Evolutionary conservation across 30 jellyfish, hydroid and myxozoan species (phyloP).

Genomic region (Phacellophora camtschatica): DNA sequence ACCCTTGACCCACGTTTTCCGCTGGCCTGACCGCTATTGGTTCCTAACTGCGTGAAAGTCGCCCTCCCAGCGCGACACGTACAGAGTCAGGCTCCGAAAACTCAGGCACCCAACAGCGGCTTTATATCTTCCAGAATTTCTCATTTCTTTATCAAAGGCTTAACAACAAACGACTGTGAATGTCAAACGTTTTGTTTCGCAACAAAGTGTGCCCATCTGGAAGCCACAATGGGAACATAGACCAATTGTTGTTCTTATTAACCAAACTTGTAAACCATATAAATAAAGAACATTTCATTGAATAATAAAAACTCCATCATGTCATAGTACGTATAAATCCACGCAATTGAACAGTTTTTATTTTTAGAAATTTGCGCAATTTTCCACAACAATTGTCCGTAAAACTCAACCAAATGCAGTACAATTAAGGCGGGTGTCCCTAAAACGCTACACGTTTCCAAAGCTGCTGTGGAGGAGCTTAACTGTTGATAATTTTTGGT

Average conservation of each 20-base stretch:
- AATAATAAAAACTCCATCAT: too few species aligned
- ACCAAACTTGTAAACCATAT: too few species aligned
- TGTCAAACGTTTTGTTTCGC: conserved; percentile 1
- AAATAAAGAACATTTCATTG: too few species aligned
- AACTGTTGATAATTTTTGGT: too few species aligned
- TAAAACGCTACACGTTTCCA: too few species aligned
- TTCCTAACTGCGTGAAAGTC: conserved; percentile 48
- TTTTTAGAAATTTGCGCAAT: too few species aligned
- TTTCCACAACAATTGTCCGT: too few species aligned
- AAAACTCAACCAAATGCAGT: too few species aligned
- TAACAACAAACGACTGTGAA: conserved; percentile 10
- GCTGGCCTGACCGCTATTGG: conserved; percentile 57
- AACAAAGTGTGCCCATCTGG: not conserved
- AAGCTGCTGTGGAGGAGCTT: too few species aligned
- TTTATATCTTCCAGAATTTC: conserved; percentile 20
- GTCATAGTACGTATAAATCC: too few species aligned
- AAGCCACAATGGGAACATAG: conserved; percentile 18
- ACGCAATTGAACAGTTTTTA: too few species aligned
- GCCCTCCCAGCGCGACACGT: conserved; percentile 45
- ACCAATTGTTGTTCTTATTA: not conserved
- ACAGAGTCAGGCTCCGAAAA: conserved; percentile 43
- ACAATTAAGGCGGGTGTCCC: too few species aligned
- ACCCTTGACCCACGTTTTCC: conserved; percentile 45
- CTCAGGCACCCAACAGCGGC: conserved; percentile 45
- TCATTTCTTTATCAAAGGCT: conserved; percentile 23